These are phyloP conservation scores for Apeltes quadracus DNA, from an alignment of 2,113 vertebrate species.

Conservation along the genomic window DNA sequence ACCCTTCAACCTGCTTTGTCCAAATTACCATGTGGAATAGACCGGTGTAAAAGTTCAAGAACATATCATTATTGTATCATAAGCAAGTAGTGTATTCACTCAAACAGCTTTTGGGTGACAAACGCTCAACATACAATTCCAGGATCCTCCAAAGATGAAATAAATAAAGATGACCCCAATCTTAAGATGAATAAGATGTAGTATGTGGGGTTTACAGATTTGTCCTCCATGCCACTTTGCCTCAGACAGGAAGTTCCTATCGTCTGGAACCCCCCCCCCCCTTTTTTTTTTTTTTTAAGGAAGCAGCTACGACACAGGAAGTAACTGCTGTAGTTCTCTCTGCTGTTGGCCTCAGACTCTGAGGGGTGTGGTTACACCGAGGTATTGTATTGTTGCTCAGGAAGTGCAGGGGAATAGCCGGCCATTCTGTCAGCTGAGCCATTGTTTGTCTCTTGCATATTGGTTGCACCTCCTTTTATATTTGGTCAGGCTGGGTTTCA, in stretches of 20 bases:
- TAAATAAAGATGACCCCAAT: neutral
- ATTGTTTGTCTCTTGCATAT: constrained; percentile 72
- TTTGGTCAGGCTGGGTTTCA: constrained; percentile 61
- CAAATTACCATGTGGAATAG: neutral
- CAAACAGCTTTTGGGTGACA: neutral
- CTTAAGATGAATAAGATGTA: neutral
- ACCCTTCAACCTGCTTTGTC: neutral
- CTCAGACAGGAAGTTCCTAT: constrained; percentile 75
- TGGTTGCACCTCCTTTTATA: constrained; percentile 54
- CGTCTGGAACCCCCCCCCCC: constrained; percentile 46
- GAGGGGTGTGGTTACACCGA: constrained; percentile 56
- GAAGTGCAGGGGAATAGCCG: constrained; percentile 73
- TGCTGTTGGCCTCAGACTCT: constrained; percentile 43
- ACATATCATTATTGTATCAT: neutral
- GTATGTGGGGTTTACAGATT: neutral
- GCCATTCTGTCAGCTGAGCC: constrained; percentile 55
- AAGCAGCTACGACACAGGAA: constrained; percentile 75
- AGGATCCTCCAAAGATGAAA: neutral
- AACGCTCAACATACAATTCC: neutral
- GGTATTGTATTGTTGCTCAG: constrained; percentile 74
- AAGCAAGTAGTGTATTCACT: neutral
- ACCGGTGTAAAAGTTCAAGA: neutral
- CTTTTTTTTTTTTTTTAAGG: constrained; percentile 56
- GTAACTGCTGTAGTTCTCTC: constrained; percentile 56
- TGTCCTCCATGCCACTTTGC: constrained; percentile 30